phyloP scores from a whole-genome alignment of 2,113 vertebrate species.

The Boleophthalmus pectinirostris region DNA sequence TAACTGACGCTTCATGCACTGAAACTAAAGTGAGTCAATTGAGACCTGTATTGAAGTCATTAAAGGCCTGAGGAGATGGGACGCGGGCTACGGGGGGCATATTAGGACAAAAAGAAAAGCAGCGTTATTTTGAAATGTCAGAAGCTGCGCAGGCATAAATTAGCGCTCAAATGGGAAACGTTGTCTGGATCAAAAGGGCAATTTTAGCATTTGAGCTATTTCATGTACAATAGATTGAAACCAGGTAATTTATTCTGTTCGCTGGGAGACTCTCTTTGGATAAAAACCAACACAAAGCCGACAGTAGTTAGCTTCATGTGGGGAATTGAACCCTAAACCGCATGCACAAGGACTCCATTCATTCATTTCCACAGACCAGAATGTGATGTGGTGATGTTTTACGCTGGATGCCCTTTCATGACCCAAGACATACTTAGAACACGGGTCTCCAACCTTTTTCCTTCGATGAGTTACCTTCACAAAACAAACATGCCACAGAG shows the following conservation, averaged over 20 bases:
- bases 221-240: background rate
- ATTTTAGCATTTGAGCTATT: background rate
- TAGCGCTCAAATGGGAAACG: background rate
- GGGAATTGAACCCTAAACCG: background rate
- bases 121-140: conserved; percentile 1
- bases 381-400: too few relatives aligned
- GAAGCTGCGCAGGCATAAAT: background rate
- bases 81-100: background rate
- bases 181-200: conserved; percentile 6
- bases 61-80: background rate
- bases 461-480: too few relatives aligned
- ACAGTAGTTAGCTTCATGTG: background rate
- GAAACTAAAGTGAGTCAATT: background rate
- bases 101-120: background rate
- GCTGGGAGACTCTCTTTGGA: background rate
- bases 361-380: too few relatives aligned
- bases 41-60: conserved; percentile 6
- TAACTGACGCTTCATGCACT: background rate
- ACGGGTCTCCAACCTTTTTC: too few relatives aligned
- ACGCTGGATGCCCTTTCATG: too few relatives aligned
- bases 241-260: background rate
- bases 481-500: too few relatives aligned
- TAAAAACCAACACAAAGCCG: background rate
- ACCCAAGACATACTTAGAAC: too few relatives aligned
- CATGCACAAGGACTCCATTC: background rate